Base-by-base conservation (phyloP, 2,888 invertebrate species). In the Zhengitettix transpicula region DNA sequence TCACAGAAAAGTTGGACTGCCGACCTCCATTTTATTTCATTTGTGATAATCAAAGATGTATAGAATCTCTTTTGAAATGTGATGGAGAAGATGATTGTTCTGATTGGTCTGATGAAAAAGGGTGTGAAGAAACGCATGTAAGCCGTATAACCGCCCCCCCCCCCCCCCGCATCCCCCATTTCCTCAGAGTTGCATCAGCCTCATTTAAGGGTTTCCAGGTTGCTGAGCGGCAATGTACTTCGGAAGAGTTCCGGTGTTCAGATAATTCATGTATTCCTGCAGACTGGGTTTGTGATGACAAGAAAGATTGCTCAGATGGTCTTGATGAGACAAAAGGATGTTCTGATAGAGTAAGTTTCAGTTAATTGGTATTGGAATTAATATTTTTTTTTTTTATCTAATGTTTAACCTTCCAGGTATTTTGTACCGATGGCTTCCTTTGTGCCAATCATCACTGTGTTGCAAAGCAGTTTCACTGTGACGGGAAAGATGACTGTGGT, bases 21-120 rank as follows among this genome's bases (percentile, higher is more conserved):
- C 56, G 57, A 14, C 52, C 52, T 12, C 62, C 62, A 11, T 44
- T 55, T 8, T 60, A 52, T 53, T 88, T 84, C 69, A 71, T 73
- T 17, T 89, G 89, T 65, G 70, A 70, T 12, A 78, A 79, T 66
- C 74, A 75, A 10, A 74, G 74, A 54, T 82, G 82, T 65, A 69
- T 82, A 54, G 57, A 52, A 42, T 40, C 15, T 12, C 54, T 53
- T 51, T 67, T 65, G 52, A 64, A 64, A 10, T 71, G 71, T 63
- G 70, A 72, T 64, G 68, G 72, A 1, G 72, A 73, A 64, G 79
- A 78, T 77, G 69, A 73, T 28, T 83, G 82, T 66, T 81, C 81
- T 69, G 78, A 77, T 1, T 56, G 55, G 42, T 63, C 64, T 40
- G 61, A 62, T 17, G 63, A 64, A 56, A 62, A 62, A n/a, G 68